Conservation (phyloP, 1,140 invertebrate genomes). For the Prorops nasuta region DNA sequence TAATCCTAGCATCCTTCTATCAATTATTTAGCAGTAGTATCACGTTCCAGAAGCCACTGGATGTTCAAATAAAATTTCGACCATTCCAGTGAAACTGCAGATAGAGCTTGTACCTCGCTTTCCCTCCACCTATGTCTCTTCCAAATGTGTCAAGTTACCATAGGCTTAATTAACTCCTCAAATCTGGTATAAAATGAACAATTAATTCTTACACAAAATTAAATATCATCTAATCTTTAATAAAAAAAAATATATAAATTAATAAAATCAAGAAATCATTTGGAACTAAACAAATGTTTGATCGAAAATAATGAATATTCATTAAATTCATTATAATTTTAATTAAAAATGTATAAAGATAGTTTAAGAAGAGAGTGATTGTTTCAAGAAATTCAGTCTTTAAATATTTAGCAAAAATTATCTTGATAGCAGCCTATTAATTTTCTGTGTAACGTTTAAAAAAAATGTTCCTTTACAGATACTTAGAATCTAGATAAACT, state of each 20-base stretch:
- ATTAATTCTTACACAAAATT: not conserved
- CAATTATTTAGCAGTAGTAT: slow-evolving; percentile 1
- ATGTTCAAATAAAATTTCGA: not conserved
- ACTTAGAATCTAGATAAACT: not conserved
- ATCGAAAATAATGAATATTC: too few species aligned
- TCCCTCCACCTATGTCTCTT: not conserved
- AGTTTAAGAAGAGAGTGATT: too few species aligned
- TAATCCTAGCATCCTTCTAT: not conserved
- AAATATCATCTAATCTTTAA: too few species aligned
- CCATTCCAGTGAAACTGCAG: not conserved
- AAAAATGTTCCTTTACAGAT: not conserved
- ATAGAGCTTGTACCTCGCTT: not conserved
- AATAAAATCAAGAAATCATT: too few species aligned
- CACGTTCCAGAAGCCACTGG: not conserved
- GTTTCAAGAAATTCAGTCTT: too few species aligned
- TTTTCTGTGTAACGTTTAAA: not conserved
- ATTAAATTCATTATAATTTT: too few species aligned
- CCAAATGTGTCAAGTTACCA: not conserved
- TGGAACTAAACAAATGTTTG: too few species aligned
- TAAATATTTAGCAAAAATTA: too few species aligned
- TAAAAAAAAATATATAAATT: too few species aligned
- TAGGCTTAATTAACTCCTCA: not conserved
- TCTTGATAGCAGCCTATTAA: too few species aligned
- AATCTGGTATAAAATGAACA: not conserved
- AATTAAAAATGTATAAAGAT: too few species aligned